phyloP scores from a whole-genome alignment of 2,113 vertebrate genomes.

The Rhegmatorhina hoffmannsi region DNA sequence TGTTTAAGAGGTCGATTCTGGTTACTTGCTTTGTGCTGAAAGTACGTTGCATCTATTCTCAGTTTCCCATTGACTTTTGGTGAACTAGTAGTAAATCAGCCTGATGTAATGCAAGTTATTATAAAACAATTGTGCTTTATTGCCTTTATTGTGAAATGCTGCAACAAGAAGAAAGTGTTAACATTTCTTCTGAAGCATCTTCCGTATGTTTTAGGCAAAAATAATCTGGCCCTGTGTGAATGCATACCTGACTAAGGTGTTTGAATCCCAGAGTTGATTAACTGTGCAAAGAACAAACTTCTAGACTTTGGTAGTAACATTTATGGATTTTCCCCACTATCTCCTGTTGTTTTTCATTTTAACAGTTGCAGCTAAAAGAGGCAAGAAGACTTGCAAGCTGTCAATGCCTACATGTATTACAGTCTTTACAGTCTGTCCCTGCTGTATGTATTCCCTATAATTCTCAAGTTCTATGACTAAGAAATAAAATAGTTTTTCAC shows the following conservation, averaged over 20 bases:
- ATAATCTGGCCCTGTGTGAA: background rate
- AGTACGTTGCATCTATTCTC: background rate
- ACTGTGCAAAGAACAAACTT: background rate
- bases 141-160: background rate
- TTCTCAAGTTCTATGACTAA: background rate
- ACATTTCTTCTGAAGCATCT: background rate
- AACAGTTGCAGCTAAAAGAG: background rate
- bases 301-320: background rate
- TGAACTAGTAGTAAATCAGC: background rate
- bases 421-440: background rate
- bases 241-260: background rate
- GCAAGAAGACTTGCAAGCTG: background rate
- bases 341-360: background rate
- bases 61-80: conserved; percentile 11
- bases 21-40: background rate
- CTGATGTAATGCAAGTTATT: background rate
- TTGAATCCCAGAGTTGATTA: background rate
- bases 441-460: background rate
- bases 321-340: accelerated
- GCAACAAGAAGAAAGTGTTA: background rate
- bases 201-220: background rate
- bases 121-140: background rate
- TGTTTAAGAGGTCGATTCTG: conserved; percentile 20
- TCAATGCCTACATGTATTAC: background rate
- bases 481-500: background rate